A percentile compares a stretch with the other conserved stretches of the same genome.
Conservation (phyloP, 2,888 invertebrate species). For the Diarsia dahlii region DNA sequence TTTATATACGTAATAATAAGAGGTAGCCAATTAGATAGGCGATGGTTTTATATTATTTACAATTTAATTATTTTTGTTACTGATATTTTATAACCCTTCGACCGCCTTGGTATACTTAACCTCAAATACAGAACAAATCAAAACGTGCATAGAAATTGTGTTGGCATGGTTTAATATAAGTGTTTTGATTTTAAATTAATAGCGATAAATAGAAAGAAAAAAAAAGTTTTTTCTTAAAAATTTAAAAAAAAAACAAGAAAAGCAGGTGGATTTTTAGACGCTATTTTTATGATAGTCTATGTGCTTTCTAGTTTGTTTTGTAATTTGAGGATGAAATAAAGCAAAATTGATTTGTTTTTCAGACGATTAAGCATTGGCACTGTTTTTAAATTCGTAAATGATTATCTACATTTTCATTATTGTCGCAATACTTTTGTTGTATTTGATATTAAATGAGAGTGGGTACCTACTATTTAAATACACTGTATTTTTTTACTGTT, state of each 20-base stretch:
- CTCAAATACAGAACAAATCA: neutral
- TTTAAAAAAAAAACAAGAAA: neutral
- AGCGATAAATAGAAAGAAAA: too few species aligned
- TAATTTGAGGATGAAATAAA: neutral
- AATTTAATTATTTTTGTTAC: slow-evolving; percentile 15
- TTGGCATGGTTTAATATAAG: neutral
- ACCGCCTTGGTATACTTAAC: slow-evolving; percentile 25
- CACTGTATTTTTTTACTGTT: neutral
- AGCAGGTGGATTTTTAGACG: neutral
- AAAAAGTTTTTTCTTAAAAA: too few species aligned
- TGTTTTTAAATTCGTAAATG: neutral
- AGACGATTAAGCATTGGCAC: neutral
- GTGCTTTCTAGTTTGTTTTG: neutral
- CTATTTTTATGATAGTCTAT: neutral
- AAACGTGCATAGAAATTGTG: neutral
- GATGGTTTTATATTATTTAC: slow-evolving; percentile 21
- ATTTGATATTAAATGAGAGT: neutral
- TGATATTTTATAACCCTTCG: slow-evolving; percentile 27
- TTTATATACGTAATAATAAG: slow-evolving; percentile 47
- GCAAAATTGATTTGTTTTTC: neutral
- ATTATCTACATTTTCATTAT: neutral
- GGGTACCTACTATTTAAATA: neutral
- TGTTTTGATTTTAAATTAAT: neutral
- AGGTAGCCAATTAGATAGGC: slow-evolving; percentile 71
- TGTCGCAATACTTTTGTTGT: slow-evolving; percentile 8